Conservation (phyloP, 2,888 invertebrate species). For the Bellardia pandia region DNA sequence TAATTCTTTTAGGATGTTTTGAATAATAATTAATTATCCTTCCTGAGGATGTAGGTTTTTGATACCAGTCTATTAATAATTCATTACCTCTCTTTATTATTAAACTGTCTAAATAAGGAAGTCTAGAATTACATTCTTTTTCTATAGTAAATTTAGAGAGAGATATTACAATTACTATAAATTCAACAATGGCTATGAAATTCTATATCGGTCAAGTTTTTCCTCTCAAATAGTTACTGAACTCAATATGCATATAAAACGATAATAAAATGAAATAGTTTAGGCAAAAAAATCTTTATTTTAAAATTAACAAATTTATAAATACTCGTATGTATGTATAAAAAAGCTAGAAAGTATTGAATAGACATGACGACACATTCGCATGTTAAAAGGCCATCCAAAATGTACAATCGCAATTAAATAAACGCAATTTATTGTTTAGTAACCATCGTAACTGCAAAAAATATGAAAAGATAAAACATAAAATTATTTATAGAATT, state of each 20-base stretch:
- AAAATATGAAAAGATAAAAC: slow-evolving; percentile 54
- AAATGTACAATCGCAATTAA: slow-evolving; percentile 46
- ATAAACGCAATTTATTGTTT: slow-evolving; percentile 58
- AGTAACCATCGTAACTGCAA: slow-evolving; percentile 56
- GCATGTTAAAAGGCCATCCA: slow-evolving; percentile 51
- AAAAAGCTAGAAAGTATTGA: not conserved
- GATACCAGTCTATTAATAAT: no score
- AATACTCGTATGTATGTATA: not conserved
- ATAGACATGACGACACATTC: slow-evolving; percentile 10
- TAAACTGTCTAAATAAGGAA: no score
- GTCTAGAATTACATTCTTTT: no score
- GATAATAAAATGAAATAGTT: slow-evolving; percentile 25
- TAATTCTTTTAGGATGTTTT: no score
- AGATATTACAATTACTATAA: no score
- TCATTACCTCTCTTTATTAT: no score
- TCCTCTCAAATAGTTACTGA: not conserved
- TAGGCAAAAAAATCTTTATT: slow-evolving; percentile 17
- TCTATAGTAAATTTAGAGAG: no score
- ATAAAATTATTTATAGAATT: slow-evolving; percentile 22
- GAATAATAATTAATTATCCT: no score
- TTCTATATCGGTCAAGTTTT: not conserved
- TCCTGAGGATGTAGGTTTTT: no score
- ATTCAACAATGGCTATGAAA: no score
- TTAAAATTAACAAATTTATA: not conserved
- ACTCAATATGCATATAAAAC: not conserved